These are phyloP conservation scores for Crocuta crocuta DNA, from an alignment of 2,113 vertebrate species.

Conservation along the genomic window DNA sequence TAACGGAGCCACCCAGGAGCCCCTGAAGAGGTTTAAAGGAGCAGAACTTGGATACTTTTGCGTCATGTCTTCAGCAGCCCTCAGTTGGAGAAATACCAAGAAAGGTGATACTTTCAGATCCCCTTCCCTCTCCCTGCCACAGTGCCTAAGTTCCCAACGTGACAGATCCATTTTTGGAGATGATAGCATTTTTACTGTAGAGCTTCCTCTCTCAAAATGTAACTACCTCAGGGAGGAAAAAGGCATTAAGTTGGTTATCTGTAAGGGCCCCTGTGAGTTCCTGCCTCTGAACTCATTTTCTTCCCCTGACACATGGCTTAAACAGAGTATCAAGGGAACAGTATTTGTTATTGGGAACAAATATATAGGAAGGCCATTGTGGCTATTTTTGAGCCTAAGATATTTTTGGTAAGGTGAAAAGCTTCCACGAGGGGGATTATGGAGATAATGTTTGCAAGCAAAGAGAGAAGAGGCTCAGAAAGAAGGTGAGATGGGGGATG, in stretches of 20 bases:
- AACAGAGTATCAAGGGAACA: not conserved
- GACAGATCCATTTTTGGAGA: not conserved
- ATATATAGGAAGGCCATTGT: not conserved
- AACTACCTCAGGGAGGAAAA: not conserved
- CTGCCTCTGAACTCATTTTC: conserved; percentile 1
- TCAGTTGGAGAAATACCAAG: not conserved
- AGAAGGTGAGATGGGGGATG: not conserved
- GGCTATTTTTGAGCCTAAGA: not conserved
- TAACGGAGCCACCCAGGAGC: no score
- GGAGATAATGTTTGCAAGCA: not conserved
- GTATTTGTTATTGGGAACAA: not conserved
- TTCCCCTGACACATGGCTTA: not conserved
- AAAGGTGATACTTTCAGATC: not conserved
- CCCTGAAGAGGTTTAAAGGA: not conserved
- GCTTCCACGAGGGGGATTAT: not conserved
- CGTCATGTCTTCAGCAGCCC: not conserved
- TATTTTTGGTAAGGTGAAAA: not conserved
- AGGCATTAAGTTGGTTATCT: not conserved
- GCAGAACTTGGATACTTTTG: not conserved
- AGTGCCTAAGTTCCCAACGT: not conserved
- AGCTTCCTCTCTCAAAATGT: not conserved
- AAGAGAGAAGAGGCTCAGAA: not conserved
- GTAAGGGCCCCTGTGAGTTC: not conserved
- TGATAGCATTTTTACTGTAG: not conserved
- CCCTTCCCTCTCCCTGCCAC: not conserved